Conservation (phyloP, 1,140 invertebrate species). For the Dryas iulia region DNA sequence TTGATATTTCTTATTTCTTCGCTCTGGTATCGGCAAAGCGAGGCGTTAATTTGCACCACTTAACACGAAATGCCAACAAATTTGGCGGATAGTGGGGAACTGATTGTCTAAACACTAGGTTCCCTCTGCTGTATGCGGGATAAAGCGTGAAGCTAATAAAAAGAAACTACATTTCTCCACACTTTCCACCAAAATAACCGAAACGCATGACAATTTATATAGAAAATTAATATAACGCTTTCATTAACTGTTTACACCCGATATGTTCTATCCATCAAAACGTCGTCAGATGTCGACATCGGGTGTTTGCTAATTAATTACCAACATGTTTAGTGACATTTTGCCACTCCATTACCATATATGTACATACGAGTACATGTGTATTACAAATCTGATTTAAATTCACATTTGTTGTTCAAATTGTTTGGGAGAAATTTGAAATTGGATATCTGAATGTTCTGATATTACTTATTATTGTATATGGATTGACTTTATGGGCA, state of each 20-base stretch:
- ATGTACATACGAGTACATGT: neutral
- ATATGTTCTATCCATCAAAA: conserved; percentile 33
- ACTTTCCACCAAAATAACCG: too few species aligned
- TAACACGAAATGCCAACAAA: too few species aligned
- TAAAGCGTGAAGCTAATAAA: too few species aligned
- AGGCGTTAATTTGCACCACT: too few species aligned
- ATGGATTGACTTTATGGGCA: too few species aligned
- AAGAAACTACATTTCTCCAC: too few species aligned
- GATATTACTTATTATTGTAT: too few species aligned
- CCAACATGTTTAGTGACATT: conserved; percentile 36
- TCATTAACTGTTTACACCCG: conserved; percentile 21
- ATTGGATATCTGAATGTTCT: neutral
- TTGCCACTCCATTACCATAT: conserved; percentile 34
- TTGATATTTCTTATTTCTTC: too few species aligned
- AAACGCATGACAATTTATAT: neutral
- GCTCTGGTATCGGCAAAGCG: too few species aligned
- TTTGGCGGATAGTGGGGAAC: too few species aligned
- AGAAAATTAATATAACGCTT: conserved; percentile 17
- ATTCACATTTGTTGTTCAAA: neutral
- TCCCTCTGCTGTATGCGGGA: too few species aligned
- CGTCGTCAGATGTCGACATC: conserved; percentile 28
- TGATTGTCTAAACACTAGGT: too few species aligned
- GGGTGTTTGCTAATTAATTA: conserved; percentile 41
- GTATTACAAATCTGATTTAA: neutral
- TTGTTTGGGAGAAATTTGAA: neutral